Conservation (phyloP, 92 coral and sea anemone genomes). For the Diadumene lineata region DNA sequence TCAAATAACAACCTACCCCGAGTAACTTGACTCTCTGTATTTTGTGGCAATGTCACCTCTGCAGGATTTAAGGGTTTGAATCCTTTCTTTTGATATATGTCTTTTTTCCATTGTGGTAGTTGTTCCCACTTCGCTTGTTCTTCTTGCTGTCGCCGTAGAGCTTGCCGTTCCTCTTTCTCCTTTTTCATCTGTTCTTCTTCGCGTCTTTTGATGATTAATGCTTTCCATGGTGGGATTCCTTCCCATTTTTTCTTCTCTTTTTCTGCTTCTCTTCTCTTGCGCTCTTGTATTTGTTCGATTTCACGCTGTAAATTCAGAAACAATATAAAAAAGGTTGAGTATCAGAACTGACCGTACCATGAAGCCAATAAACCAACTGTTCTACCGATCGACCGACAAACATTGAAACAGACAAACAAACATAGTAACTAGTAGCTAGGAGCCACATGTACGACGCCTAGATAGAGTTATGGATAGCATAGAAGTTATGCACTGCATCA, state of each 20-base stretch:
- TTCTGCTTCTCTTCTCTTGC: slow-evolving; percentile 4
- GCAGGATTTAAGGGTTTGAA: slow-evolving; percentile 13
- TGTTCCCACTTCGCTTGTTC: slow-evolving; percentile 24
- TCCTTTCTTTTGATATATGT: slow-evolving; percentile 24
- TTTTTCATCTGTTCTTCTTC: slow-evolving; percentile 11
- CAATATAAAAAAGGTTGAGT: background rate
- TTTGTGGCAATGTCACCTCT: no score
- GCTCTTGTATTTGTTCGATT: background rate
- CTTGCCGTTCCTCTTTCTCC: slow-evolving; percentile 11
- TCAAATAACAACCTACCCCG: slow-evolving; percentile 36
- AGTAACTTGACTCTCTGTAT: background rate
- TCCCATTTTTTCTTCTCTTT: slow-evolving; percentile 17
- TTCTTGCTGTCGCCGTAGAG: slow-evolving; percentile 1
- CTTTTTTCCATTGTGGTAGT: slow-evolving; percentile 20
- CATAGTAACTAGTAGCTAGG: no score
- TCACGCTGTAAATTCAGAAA: slow-evolving; percentile 8
- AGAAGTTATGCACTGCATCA: no score
- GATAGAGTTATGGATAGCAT: no score
- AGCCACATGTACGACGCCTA: no score
- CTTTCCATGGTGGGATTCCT: slow-evolving; percentile 32
- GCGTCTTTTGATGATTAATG: slow-evolving; percentile 1
- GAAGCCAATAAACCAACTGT: no score
- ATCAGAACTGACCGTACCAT: no score
- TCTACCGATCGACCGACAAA: no score
- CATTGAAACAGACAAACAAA: no score